A percentile compares a stretch with the other conserved stretches of the same genome.
Evolutionary conservation across 2,113 vertebrate species (phyloP).

Genomic region (Gallinago paraguaiae): DNA sequence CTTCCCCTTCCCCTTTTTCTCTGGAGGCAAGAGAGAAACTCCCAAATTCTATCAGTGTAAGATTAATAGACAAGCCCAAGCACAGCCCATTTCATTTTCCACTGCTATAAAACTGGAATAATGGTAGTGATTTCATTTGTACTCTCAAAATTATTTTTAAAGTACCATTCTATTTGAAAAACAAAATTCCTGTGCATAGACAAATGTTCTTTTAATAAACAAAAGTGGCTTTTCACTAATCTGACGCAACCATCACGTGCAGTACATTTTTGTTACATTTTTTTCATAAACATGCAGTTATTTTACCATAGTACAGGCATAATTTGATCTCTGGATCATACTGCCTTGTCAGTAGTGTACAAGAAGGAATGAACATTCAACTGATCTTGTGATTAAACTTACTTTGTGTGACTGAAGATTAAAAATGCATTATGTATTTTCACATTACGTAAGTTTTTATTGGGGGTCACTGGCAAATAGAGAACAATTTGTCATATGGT

Average conservation of each 20-base stretch:
- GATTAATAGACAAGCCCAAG: background rate
- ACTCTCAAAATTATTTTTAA: background rate
- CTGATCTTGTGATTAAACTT: background rate
- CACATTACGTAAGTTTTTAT: background rate
- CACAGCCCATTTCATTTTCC: background rate
- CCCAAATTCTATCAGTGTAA: background rate
- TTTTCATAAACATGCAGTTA: background rate
- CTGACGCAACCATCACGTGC: background rate
- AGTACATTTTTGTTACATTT: background rate
- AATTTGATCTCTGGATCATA: background rate
- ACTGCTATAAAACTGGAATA: background rate
- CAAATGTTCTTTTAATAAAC: background rate
- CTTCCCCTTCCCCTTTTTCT: fast-evolving
- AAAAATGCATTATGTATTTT: background rate
- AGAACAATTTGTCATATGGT: background rate
- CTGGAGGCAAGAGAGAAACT: background rate
- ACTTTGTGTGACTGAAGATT: background rate
- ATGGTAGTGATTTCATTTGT: background rate
- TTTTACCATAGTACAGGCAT: background rate
- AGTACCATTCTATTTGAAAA: background rate
- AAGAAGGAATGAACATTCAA: background rate
- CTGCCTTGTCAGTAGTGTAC: background rate
- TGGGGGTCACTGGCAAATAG: background rate
- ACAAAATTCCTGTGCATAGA: background rate
- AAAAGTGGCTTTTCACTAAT: background rate